Evolutionary conservation across 2,797 vertebrate species (phyloP), one percentile per base, ranked within the genome.

Genomic region (Hybognathus amarus): DNA sequence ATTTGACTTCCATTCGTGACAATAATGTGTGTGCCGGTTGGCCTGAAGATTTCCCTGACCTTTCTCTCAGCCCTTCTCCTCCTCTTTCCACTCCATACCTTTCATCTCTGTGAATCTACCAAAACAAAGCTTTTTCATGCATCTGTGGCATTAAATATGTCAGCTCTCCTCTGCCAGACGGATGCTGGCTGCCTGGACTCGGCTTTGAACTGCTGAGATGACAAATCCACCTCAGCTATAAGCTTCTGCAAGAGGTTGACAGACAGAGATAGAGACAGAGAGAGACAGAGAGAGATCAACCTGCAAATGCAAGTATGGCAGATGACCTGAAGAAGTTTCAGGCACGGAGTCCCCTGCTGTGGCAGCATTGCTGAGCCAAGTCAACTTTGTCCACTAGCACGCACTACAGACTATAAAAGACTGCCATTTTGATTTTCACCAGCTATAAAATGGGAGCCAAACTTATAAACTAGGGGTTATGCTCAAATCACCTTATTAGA

Each of bases 291-390:
- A 79, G 85, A 80, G 47, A 27, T 76, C 22, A 63, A 59, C 81
- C 84, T 38, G 79, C 67, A 86, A 82, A 84, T 80, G 79, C 18
- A 18, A 85, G 83, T 83, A 71, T 50, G 67, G 54, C 61, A 75
- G 75, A 81, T 83, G 85, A 77, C 85, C 87, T 77, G 78, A 77
- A 84, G 75, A 81, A 77, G 69, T 83, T 77, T 56, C 63, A 79
- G 40, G 59, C 27, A 45, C 4, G 76, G 47, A 75, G 36, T 52
- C 15, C 45, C 73, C 68, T 74, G 77, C 76, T 77, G 74, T 30
- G 73, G 56, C 74, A 85, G 33, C 66, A 68, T 61, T 33, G 47
- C 68, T 69, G 30, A 66, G 77, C 76, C 83, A 50, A 38, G 42
- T 79, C 59, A 79, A 80, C 76, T 69, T 79, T 3, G 40, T 67